phyloP scores from a whole-genome alignment of 2,797 vertebrate genomes.

The Lagocephalus sceleratus region DNA sequence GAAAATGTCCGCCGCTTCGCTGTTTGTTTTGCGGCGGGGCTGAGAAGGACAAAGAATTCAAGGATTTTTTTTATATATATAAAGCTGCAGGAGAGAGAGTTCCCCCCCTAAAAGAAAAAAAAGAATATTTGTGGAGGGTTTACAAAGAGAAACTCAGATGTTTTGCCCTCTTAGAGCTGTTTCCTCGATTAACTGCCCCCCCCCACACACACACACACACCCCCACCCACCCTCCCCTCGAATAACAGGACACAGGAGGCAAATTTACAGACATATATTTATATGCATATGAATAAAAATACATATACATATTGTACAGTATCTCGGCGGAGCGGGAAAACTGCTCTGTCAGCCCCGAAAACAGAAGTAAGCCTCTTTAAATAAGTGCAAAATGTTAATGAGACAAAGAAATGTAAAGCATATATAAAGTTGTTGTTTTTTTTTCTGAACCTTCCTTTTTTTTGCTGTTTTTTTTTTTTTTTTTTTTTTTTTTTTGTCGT shows the following conservation, averaged over 20 bases:
- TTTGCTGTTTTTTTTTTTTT: too few species aligned
- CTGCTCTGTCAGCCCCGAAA: slow-evolving; percentile 71
- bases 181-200: slow-evolving; percentile 2
- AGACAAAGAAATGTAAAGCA: slow-evolving; percentile 80
- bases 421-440: slow-evolving; percentile 71
- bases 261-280: slow-evolving; percentile 85
- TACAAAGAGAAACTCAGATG: slow-evolving; percentile 6
- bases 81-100: slow-evolving; percentile 8
- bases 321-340: slow-evolving; percentile 76
- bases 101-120: slow-evolving; percentile 14
- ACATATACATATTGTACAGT: slow-evolving; percentile 84
- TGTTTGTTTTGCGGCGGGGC: slow-evolving; percentile 10
- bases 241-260: slow-evolving; percentile 45
- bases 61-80: slow-evolving; percentile 32
- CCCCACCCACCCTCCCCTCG: background rate
- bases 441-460: slow-evolving; percentile 55
- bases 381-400: slow-evolving; percentile 87
- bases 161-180: slow-evolving; percentile 1
- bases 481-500: background rate
- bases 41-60: slow-evolving; percentile 20
- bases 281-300: slow-evolving; percentile 85
- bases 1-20: slow-evolving; percentile 24
- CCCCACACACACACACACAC: too few species aligned
- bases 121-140: slow-evolving; percentile 13
- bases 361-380: slow-evolving; percentile 78